Evolutionary conservation across 37 sponge, comb jelly and placozoan genomes (phyloP).

Genomic region (Theonella swinhoei): DNA sequence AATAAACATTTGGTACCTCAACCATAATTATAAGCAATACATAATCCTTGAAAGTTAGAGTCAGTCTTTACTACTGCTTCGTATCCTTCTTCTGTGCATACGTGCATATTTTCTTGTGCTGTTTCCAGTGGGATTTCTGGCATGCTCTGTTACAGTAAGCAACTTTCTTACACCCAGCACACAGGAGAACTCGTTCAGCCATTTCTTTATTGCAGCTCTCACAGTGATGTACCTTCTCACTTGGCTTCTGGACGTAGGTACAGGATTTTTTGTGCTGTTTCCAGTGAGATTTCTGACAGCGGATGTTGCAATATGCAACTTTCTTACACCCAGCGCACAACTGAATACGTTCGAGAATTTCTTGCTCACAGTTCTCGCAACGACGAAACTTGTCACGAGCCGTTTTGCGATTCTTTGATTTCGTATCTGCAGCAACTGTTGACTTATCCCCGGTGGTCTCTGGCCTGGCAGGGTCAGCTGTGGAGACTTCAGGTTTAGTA

Average conservation of each 20-base stretch:
- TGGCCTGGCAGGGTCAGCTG: not conserved
- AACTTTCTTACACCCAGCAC: conserved; percentile 66
- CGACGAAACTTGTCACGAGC: conserved; percentile 57
- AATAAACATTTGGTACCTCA: too few relatives aligned
- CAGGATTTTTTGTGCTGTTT: conserved; percentile 73
- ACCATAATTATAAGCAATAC: too few relatives aligned
- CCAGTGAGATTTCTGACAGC: conserved; percentile 77
- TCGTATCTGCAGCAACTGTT: not conserved
- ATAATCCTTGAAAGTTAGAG: too few relatives aligned
- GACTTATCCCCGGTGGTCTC: not conserved
- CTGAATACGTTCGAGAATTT: conserved; percentile 34
- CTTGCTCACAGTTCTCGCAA: conserved; percentile 44
- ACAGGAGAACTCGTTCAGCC: conserved; percentile 24
- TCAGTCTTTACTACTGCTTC: too few relatives aligned
- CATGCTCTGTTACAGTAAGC: conserved; percentile 70
- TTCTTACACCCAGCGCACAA: conserved; percentile 64
- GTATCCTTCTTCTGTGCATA: conserved; percentile 45
- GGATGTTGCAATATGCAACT: conserved; percentile 71
- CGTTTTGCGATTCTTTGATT: not conserved
- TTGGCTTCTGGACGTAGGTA: conserved; percentile 25
- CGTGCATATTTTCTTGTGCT: conserved; percentile 70
- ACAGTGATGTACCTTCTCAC: not conserved
- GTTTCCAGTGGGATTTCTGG: conserved; percentile 76
- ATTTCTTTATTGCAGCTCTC: conserved; percentile 50
- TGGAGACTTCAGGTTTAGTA: not conserved